Evolutionary conservation across 1,140 invertebrate genomes (phyloP).

Genomic region (Lepeophtheirus salmonis): DNA sequence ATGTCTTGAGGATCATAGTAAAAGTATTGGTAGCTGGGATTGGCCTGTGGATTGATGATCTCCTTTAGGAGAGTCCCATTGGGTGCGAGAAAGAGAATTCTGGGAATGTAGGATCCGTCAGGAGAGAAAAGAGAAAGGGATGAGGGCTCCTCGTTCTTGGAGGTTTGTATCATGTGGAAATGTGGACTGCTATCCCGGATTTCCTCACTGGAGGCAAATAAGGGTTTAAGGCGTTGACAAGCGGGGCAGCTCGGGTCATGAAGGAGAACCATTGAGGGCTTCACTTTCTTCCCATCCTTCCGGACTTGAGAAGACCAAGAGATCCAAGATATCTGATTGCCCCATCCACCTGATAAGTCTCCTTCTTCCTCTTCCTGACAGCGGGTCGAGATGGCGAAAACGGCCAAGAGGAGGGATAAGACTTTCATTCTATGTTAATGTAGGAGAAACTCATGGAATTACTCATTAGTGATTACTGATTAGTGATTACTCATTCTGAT

Average conservation of each 20-base stretch:
- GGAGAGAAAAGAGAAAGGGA: background rate
- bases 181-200: background rate
- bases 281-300: too few relatives aligned
- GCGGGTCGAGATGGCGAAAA: too few relatives aligned
- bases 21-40: constrained; percentile 1
- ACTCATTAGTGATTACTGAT: too few relatives aligned
- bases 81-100: background rate
- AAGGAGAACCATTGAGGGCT: constrained; percentile 2
- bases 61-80: background rate
- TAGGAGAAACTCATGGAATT: too few relatives aligned
- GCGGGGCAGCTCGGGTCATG: background rate
- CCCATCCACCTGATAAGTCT: too few relatives aligned
- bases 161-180: background rate
- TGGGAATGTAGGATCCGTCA: background rate
- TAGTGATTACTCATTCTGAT: too few relatives aligned
- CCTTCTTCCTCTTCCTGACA: too few relatives aligned
- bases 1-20: background rate
- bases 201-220: background rate
- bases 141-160: background rate
- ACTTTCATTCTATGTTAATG: too few relatives aligned
- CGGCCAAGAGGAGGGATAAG: too few relatives aligned
- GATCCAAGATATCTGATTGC: too few relatives aligned
- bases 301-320: too few relatives aligned
- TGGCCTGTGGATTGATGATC: background rate
- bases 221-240: background rate